A percentile compares a stretch with the other conserved stretches of the same genome.
Evolutionary conservation across 2,797 vertebrate species (phyloP).

Genomic region (Melanotaenia boesemani): DNA sequence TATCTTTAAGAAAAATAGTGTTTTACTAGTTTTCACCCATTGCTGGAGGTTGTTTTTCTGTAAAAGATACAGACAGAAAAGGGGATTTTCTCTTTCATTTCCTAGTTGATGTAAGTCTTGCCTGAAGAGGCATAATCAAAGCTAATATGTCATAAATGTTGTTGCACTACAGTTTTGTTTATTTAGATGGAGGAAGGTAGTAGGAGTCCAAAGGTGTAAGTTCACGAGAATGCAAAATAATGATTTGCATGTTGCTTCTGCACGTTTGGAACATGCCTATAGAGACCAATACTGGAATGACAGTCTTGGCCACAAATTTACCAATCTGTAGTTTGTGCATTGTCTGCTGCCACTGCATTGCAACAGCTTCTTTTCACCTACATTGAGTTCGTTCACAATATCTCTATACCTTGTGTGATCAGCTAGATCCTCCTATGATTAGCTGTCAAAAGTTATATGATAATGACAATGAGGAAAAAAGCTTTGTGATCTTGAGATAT

Average conservation of each 20-base stretch:
- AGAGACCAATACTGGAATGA: background rate
- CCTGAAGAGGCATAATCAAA: constrained; percentile 41
- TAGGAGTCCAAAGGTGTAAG: background rate
- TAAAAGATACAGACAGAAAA: constrained; percentile 10
- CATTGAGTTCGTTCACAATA: too few species aligned
- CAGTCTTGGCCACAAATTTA: background rate
- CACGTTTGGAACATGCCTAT: background rate
- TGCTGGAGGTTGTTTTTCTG: constrained; percentile 64
- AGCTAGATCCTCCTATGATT: too few species aligned
- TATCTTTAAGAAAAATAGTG: constrained; percentile 55
- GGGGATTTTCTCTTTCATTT: constrained; percentile 17
- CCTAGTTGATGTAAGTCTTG: constrained; percentile 57
- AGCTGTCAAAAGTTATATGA: too few species aligned
- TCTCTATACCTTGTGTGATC: too few species aligned
- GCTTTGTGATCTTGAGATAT: too few species aligned
- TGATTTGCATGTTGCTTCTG: background rate
- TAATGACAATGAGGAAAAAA: too few species aligned
- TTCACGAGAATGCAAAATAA: background rate
- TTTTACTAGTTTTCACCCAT: constrained; percentile 40
- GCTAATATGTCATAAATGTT: background rate
- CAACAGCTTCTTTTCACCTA: too few species aligned
- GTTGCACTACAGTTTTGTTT: background rate
- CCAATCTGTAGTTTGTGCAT: background rate
- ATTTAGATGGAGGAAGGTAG: background rate
- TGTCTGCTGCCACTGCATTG: background rate